Conservation (phyloP, 2,797 vertebrate genomes). For the Anisognathus igniventris region DNA sequence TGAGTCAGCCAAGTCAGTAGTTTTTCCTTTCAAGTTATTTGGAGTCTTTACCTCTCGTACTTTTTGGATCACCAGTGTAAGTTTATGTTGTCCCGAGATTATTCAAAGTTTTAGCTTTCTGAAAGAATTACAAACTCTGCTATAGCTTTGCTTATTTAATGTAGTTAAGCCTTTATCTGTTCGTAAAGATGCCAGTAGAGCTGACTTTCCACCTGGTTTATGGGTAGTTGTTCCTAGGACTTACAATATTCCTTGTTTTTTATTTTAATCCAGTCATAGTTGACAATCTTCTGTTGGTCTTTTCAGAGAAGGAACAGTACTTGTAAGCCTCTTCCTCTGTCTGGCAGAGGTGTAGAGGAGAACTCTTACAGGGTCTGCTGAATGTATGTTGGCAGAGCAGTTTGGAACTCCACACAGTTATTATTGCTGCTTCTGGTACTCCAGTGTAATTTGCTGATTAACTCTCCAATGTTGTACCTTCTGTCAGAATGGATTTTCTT, state of each 20-base stretch:
- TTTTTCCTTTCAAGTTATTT: neutral
- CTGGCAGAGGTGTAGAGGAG: neutral
- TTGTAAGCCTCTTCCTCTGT: neutral
- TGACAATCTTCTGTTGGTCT: neutral
- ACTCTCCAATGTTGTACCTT: neutral
- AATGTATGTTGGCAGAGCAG: neutral
- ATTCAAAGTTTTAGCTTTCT: neutral
- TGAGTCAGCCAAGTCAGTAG: neutral
- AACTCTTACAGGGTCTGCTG: neutral
- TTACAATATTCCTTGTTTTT: neutral
- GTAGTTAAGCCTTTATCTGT: neutral
- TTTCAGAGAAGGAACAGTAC: neutral
- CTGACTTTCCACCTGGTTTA: neutral
- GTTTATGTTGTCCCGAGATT: neutral
- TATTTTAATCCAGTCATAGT: neutral
- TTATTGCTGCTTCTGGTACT: neutral
- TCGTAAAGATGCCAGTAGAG: neutral
- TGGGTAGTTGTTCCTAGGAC: neutral
- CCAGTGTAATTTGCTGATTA: slow-evolving; percentile 1
- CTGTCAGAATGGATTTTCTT: neutral
- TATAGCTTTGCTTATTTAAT: neutral
- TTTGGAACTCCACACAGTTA: neutral
- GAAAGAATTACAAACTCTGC: neutral
- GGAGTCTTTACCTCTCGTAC: neutral
- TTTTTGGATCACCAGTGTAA: neutral